A percentile compares a stretch with the other conserved stretches of the same genome.
Evolutionary conservation across 1,140 invertebrate species (phyloP).

Genomic region (Ostrea denselamellosa): DNA sequence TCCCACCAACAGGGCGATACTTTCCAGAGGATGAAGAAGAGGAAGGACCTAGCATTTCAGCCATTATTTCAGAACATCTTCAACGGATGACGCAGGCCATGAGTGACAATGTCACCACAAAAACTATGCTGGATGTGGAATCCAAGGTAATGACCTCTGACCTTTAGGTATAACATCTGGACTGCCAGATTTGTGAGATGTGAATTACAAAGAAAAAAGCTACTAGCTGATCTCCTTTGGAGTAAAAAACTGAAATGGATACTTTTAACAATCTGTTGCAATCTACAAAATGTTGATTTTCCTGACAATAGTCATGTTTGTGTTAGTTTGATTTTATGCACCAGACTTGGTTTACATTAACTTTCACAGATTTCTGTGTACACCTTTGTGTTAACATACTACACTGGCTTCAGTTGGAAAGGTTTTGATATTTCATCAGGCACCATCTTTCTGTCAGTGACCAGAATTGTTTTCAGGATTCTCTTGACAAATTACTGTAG

Average conservation of each 20-base stretch:
- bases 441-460: neutral
- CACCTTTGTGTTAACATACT: conserved; percentile 2
- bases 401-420: neutral
- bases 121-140: conserved; percentile 78
- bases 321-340: conserved; percentile 5
- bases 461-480: neutral
- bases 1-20: conserved; percentile 69
- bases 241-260: neutral
- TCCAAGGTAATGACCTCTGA: conserved; percentile 72
- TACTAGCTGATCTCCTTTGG: neutral
- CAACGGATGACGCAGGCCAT: conserved; percentile 72
- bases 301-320: neutral
- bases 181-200: too few species aligned
- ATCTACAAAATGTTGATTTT: neutral
- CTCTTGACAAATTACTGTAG: neutral
- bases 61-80: conserved; percentile 71
- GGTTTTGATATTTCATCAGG: neutral
- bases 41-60: conserved; percentile 75
- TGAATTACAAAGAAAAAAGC: neutral
- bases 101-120: conserved; percentile 73
- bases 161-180: neutral
- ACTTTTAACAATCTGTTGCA: neutral
- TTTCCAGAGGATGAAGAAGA: conserved; percentile 74
- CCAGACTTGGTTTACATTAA: neutral
- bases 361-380: neutral